Base-by-base conservation (phyloP, 2,113 vertebrate species). In the Pomatostomus ruficeps region DNA sequence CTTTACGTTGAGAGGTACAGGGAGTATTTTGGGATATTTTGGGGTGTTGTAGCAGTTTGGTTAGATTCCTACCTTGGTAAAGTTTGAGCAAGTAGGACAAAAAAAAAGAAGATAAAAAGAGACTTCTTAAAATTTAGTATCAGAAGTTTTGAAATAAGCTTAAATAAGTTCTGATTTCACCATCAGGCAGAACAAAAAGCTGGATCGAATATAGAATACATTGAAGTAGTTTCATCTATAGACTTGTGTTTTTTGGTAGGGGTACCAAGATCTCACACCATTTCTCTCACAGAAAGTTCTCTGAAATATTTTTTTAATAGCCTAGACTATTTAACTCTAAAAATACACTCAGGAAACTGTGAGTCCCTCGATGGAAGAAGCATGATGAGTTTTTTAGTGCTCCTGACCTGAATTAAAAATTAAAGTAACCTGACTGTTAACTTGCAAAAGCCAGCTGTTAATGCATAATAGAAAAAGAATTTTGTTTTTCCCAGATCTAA, bases 391-490 rank as follows among this genome's bases (percentile, higher is more conserved):
- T 62, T 94, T 74, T 74, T 87, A 58, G 48, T 77, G 68, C 85
- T 81, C 55, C 63, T 83, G 94, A 96, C 58, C 81, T 93, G 85
- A 93, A 82, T 65, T 79, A 68, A 89, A 91, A 95, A 91, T 94
- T 81, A 16, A 91, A 94, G 42, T 91, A 95, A 97, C 89, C 93
- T 96, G 94, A 97, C 62, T 85, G 42, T 87, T 93, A 83, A 79
- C 62, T 97, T 96, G 93, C 74, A 85, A 89, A 95, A 95, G 36
- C 54, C 96, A 97, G 91, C 93, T 97, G 95, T 95, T 97, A 91
- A 70, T 95, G 94, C 94, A 96, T 96, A 98, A 97, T 88, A 94
- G 85, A 95, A 94, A 97, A 97, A 97, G 74, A 97, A 97, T 97
- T 97, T 97, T 97, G 91, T 97, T 97, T 96, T 97, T 96, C 88